A percentile compares a stretch with the other conserved stretches of the same genome.
Conservation (phyloP, 2,113 vertebrate species). For the Alligator mississippiensis region DNA sequence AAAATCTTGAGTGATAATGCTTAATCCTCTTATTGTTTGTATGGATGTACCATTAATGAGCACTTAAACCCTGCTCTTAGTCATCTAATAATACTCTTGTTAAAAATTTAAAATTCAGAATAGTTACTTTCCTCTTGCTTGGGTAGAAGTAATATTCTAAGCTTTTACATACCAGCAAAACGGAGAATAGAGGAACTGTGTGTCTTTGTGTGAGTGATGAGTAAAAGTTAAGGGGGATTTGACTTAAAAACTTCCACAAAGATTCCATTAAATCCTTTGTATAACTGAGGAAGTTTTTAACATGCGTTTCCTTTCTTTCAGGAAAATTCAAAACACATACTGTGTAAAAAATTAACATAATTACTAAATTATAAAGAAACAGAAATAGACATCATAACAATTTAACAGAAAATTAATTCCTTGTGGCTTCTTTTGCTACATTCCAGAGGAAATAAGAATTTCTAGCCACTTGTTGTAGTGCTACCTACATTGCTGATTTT, state of each 20-base stretch:
- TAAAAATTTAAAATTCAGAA: neutral
- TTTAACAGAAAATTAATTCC: slow-evolving; percentile 49
- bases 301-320: slow-evolving; percentile 11
- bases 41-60: neutral
- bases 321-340: slow-evolving; percentile 46
- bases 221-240: neutral
- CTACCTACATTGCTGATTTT: neutral
- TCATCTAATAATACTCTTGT: neutral
- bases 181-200: neutral
- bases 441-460: neutral
- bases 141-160: neutral
- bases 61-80: neutral
- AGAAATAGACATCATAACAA: slow-evolving; percentile 43
- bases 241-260: neutral
- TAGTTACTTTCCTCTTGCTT: neutral
- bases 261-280: neutral
- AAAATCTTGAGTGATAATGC: neutral
- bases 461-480: neutral
- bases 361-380: slow-evolving; percentile 48
- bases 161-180: neutral
- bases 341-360: slow-evolving; percentile 43
- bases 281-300: slow-evolving; percentile 15
- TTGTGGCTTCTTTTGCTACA: neutral
- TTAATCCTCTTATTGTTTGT: neutral
- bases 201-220: neutral